Conservation (phyloP, 1,140 invertebrate species). For the Pseudomyrmex pallidus region DNA sequence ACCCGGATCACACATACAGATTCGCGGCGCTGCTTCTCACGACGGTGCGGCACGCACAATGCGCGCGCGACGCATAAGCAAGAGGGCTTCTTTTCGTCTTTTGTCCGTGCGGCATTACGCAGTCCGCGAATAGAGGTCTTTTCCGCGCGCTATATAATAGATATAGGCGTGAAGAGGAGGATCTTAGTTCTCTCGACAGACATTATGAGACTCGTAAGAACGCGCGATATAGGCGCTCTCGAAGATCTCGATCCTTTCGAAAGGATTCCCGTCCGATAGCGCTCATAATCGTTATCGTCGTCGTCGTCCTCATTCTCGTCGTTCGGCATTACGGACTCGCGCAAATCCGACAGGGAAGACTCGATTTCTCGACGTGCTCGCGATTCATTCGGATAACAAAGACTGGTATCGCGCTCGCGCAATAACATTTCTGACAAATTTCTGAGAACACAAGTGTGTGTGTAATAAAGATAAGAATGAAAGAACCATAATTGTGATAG, state of each 20-base stretch:
- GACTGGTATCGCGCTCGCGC: slow-evolving; percentile 11
- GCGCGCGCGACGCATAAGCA: neutral
- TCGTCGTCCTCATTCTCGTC: neutral
- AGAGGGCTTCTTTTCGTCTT: slow-evolving; percentile 34
- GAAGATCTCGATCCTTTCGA: slow-evolving; percentile 59
- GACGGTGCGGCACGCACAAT: slow-evolving; percentile 26
- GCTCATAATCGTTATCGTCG: slow-evolving; percentile 57
- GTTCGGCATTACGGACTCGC: slow-evolving; percentile 27
- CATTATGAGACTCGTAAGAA: slow-evolving; percentile 58
- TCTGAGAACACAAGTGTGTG: neutral
- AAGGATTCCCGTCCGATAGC: neutral
- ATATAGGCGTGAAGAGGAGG: slow-evolving; percentile 32
- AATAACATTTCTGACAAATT: slow-evolving; percentile 3
- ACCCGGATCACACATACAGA: slow-evolving; percentile 51
- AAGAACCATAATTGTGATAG: neutral
- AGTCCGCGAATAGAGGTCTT: slow-evolving; percentile 26
- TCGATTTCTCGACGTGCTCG: slow-evolving; percentile 13
- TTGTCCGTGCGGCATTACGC: slow-evolving; percentile 43
- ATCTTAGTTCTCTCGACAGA: slow-evolving; percentile 27
- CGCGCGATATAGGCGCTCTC: slow-evolving; percentile 48
- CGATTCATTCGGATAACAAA: slow-evolving; percentile 51
- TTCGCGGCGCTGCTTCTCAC: slow-evolving; percentile 4
- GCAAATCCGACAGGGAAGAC: neutral
- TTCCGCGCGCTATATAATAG: slow-evolving; percentile 33
- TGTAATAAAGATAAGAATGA: too few relatives aligned